A percentile compares a stretch with the other conserved stretches of the same genome.
phyloP scores from a whole-genome alignment of 2,888 invertebrate species.

The Marasmarcha lunaedactyla region DNA sequence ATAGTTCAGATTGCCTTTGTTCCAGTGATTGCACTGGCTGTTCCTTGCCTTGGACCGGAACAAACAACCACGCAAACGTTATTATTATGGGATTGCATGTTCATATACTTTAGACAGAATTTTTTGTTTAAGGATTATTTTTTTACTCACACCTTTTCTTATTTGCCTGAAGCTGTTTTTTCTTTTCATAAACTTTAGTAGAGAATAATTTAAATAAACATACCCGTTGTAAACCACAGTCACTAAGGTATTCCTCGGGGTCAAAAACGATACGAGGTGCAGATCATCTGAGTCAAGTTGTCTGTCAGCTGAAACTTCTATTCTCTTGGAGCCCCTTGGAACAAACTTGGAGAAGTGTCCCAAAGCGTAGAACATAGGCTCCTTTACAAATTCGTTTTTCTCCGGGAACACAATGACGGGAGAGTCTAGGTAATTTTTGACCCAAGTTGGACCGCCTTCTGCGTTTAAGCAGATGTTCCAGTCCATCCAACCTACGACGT shows the following conservation, averaged over 20 bases:
- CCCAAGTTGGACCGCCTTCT: constrained; percentile 86
- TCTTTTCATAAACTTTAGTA: not conserved
- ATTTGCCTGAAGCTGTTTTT: too few species aligned
- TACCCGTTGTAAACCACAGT: constrained; percentile 44
- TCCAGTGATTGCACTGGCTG: too few species aligned
- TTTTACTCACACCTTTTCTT: too few species aligned
- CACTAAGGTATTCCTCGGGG: constrained; percentile 36
- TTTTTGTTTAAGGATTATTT: too few species aligned
- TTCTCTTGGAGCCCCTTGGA: constrained; percentile 66
- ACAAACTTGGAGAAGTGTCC: constrained; percentile 85
- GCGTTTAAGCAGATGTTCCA: constrained; percentile 88
- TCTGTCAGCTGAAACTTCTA: constrained; percentile 13
- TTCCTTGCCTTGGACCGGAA: too few species aligned
- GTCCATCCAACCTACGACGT: constrained; percentile 87
- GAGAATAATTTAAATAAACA: constrained; percentile 16
- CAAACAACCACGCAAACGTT: too few species aligned
- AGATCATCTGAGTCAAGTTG: constrained; percentile 15
- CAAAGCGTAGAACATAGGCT: constrained; percentile 89
- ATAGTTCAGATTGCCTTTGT: too few species aligned
- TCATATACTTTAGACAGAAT: too few species aligned
- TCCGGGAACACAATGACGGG: constrained; percentile 69
- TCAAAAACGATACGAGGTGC: constrained; percentile 29
- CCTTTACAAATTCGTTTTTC: constrained; percentile 83
- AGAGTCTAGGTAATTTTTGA: constrained; percentile 81
- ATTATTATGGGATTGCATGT: too few species aligned